These are phyloP conservation scores for Hydrotaea diabolus DNA, from an alignment of 2,888 invertebrate species.

Conservation along the genomic window DNA sequence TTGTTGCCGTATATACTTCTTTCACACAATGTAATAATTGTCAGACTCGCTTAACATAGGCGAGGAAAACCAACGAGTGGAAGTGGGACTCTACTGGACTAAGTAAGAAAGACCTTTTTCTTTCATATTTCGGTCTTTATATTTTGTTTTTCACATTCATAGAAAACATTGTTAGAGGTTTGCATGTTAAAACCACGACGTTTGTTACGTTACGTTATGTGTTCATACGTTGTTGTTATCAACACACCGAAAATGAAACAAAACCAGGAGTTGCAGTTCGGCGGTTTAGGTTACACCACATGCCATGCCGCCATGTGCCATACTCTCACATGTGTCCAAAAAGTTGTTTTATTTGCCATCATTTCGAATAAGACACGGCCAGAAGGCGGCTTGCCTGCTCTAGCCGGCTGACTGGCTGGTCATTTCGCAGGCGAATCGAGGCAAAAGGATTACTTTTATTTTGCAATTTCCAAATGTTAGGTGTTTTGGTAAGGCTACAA, in stretches of 20 bases:
- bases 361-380: not conserved
- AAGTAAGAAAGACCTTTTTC: conserved; percentile 58
- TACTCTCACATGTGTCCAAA: not conserved
- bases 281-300: not conserved
- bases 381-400: not conserved
- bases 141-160: not conserved
- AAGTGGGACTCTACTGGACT: too few species aligned
- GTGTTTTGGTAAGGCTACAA: not conserved
- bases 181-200: not conserved
- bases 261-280: too few species aligned
- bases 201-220: too few species aligned
- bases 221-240: not conserved
- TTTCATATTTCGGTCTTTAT: conserved; percentile 27
- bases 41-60: too few species aligned
- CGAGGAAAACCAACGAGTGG: too few species aligned
- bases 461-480: not conserved
- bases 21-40: too few species aligned
- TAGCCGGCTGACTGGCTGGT: not conserved
- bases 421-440: not conserved
- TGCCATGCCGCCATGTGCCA: not conserved
- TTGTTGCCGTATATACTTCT: too few species aligned
- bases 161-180: not conserved
- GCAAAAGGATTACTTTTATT: conserved; percentile 52
- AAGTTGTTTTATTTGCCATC: conserved; percentile 17
- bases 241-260: not conserved